These are phyloP conservation scores for Clusia tigrina DNA, from an alignment of 2,888 invertebrate genomes.

Conservation along the genomic window DNA sequence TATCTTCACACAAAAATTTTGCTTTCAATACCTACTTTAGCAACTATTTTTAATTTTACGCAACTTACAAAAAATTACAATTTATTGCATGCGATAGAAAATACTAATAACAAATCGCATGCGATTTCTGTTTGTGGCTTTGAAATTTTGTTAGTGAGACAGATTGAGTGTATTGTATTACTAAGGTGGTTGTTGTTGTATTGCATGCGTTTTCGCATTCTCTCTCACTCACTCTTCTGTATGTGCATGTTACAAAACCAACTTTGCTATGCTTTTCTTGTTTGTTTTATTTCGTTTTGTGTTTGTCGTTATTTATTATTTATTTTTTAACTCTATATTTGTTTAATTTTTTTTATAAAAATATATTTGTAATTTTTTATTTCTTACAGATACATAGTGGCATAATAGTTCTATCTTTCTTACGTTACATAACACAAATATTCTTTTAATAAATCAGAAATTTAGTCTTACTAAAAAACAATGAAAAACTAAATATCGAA, in stretches of 20 bases:
- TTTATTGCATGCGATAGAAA: slow-evolving; percentile 26
- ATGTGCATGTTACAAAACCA: neutral
- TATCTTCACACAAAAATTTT: too few species aligned
- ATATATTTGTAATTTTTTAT: slow-evolving; percentile 44
- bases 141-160: slow-evolving; percentile 4
- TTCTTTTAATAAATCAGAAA: slow-evolving; percentile 12
- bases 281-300: neutral
- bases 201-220: too few species aligned
- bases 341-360: slow-evolving; percentile 22
- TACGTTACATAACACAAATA: slow-evolving; percentile 36
- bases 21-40: too few species aligned
- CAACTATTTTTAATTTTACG: too few species aligned
- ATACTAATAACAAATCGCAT: slow-evolving; percentile 10
- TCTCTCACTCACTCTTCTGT: neutral
- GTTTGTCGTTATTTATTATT: slow-evolving; percentile 11
- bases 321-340: slow-evolving; percentile 29
- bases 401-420: slow-evolving; percentile 45
- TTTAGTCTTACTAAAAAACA: slow-evolving; percentile 6
- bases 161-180: too few species aligned
- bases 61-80: too few species aligned
- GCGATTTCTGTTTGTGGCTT: slow-evolving; percentile 14
- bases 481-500: neutral
- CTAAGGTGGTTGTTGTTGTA: too few species aligned
- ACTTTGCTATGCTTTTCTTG: slow-evolving; percentile 14
- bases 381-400: slow-evolving; percentile 49